Conservation (phyloP, 2,113 vertebrate species). For the Ageneiosus marmoratus region DNA sequence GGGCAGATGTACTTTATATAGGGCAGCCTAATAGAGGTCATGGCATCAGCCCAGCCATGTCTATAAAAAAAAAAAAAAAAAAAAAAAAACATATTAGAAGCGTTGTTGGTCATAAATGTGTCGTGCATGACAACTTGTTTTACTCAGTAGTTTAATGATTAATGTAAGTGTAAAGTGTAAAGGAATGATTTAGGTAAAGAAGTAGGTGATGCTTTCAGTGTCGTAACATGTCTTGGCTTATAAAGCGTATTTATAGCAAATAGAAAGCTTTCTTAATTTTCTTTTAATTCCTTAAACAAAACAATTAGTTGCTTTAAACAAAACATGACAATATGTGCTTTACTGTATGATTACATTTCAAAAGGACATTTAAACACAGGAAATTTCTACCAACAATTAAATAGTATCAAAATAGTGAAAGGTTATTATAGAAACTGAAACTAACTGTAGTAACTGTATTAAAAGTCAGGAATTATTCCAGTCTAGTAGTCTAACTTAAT, state of each 20-base stretch:
- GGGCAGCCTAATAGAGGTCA: constrained; percentile 87
- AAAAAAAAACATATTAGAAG: constrained; percentile 9
- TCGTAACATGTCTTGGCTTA: too few species aligned
- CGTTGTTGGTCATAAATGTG: not conserved
- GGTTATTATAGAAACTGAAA: not conserved
- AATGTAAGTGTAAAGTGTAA: not conserved
- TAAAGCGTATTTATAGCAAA: too few species aligned
- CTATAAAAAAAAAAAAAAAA: constrained; percentile 66
- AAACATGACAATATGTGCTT: not conserved
- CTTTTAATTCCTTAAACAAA: not conserved
- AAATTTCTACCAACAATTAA: too few species aligned
- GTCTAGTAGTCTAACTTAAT: not conserved
- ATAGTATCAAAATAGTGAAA: not conserved
- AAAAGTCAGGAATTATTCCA: not conserved
- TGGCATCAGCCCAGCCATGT: constrained; percentile 90
- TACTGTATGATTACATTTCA: too few species aligned
- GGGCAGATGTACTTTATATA: constrained; percentile 97
- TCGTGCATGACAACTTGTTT: not conserved
- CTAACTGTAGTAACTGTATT: not conserved
- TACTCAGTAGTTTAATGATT: not conserved
- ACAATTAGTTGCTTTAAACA: not conserved
- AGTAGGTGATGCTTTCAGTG: not conserved
- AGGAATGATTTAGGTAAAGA: not conserved
- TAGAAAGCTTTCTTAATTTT: not conserved
- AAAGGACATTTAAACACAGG: too few species aligned